These are phyloP conservation scores for Iguana delicatissima DNA, from an alignment of 2,797 vertebrate species.

Conservation along the genomic window DNA sequence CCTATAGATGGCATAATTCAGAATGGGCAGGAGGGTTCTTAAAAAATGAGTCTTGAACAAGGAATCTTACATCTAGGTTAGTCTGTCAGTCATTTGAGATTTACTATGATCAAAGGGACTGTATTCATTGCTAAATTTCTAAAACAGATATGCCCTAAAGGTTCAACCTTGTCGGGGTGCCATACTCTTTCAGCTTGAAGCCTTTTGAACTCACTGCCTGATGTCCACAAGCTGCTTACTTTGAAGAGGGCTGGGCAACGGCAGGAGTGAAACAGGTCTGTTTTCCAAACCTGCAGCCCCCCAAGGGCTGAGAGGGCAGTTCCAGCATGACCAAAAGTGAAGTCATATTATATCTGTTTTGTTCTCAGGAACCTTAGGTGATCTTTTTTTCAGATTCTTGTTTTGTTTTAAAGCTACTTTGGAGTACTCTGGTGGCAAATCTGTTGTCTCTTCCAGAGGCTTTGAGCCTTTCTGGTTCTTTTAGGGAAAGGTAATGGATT, in stretches of 20 bases:
- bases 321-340: no score
- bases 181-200: background rate
- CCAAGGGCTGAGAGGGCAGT: no score
- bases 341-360: no score
- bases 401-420: no score
- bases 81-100: background rate
- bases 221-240: background rate
- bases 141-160: background rate
- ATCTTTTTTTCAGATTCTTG: no score
- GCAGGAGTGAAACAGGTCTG: no score
- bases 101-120: constrained; percentile 9
- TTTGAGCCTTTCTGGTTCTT: no score
- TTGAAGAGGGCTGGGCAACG: background rate
- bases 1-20: background rate
- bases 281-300: no score
- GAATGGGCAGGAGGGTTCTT: background rate
- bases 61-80: background rate
- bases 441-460: no score
- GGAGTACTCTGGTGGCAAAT: no score
- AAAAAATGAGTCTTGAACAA: background rate
- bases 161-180: background rate
- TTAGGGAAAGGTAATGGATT: no score
- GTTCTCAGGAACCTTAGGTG: no score
- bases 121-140: background rate
- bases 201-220: background rate